Percentiles rank a stretch among this genome's conserved stretches.
Conservation (phyloP, 2,113 vertebrate species). For the Cyanistes caeruleus region DNA sequence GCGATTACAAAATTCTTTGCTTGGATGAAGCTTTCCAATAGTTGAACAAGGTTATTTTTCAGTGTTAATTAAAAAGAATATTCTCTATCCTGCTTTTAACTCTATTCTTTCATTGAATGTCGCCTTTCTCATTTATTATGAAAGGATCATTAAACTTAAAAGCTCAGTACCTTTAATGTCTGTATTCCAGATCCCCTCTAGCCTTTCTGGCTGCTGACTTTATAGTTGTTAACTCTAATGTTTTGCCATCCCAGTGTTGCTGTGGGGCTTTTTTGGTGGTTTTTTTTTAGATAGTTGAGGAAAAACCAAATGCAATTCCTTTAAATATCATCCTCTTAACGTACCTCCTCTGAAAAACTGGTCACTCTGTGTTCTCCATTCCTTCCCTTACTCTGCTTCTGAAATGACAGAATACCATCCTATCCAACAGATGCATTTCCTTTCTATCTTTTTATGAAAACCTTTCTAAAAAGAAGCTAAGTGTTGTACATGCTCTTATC, state of each 20-base stretch:
- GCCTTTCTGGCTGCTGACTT: not conserved
- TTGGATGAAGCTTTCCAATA: not conserved
- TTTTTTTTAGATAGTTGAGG: not conserved
- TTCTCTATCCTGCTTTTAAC: not conserved
- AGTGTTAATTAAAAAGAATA: constrained; percentile 13
- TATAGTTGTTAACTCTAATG: not conserved
- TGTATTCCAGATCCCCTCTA: not conserved
- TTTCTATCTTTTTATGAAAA: not conserved
- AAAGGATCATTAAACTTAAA: constrained; percentile 3
- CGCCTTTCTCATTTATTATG: not conserved
- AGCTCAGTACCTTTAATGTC: not conserved
- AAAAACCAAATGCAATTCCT: not conserved
- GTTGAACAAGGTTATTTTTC: not conserved
- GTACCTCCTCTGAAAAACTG: not conserved
- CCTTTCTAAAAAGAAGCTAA: not conserved
- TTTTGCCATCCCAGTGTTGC: not conserved
- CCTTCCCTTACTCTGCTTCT: not conserved
- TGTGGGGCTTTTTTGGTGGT: rapidly evolving
- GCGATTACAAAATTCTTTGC: not conserved
- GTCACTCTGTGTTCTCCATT: not conserved
- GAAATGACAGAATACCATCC: not conserved
- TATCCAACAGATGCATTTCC: not conserved
- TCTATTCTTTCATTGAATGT: not conserved
- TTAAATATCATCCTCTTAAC: not conserved
- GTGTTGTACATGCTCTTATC: not conserved